A percentile compares a stretch with the other conserved stretches of the same genome.
Conservation (phyloP, 2,888 invertebrate genomes). For the Rhorus exstirpatorius region DNA sequence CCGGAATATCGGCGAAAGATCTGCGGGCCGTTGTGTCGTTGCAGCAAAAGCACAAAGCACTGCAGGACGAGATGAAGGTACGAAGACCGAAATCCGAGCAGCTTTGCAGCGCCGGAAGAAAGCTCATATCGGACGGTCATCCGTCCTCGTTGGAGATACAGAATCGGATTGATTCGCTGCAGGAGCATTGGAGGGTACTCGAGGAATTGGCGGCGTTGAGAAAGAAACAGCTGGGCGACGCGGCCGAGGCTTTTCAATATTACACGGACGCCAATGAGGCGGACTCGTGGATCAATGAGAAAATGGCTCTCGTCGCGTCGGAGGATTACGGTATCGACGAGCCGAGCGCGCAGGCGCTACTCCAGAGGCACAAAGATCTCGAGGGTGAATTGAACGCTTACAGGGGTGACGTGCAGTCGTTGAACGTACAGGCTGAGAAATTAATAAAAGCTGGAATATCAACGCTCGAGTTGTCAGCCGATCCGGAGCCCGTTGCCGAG, state of each 20-base stretch:
- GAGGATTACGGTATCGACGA: conserved; percentile 97
- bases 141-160: conserved; percentile 94
- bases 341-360: conserved; percentile 94
- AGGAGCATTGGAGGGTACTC: conserved; percentile 96
- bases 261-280: conserved; percentile 99
- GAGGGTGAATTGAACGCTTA: conserved; percentile 97
- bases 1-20: conserved; percentile 97
- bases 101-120: conserved; percentile 90
- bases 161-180: conserved; percentile 92
- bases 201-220: conserved; percentile 92
- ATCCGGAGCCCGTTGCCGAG: conserved; percentile 83
- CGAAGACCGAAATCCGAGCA: conserved; percentile 91
- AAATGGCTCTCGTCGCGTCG: conserved; percentile 95
- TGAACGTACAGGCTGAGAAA: conserved; percentile 93
- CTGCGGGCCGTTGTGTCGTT: conserved; percentile 95
- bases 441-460: conserved; percentile 93
- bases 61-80: conserved; percentile 95
- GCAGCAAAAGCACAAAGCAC: conserved; percentile 96
- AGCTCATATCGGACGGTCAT: conserved; percentile 93
- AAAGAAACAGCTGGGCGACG: conserved; percentile 93
- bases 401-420: conserved; percentile 93
- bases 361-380: conserved; percentile 94
- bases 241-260: conserved; percentile 97
- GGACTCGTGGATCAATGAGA: conserved; percentile 99
- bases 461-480: conserved; percentile 87